Percentiles rank a stretch among this genome's conserved stretches.
These are phyloP conservation scores for Drosophila fungiperda DNA, from an alignment of 2,888 invertebrate species.

Conservation along the genomic window DNA sequence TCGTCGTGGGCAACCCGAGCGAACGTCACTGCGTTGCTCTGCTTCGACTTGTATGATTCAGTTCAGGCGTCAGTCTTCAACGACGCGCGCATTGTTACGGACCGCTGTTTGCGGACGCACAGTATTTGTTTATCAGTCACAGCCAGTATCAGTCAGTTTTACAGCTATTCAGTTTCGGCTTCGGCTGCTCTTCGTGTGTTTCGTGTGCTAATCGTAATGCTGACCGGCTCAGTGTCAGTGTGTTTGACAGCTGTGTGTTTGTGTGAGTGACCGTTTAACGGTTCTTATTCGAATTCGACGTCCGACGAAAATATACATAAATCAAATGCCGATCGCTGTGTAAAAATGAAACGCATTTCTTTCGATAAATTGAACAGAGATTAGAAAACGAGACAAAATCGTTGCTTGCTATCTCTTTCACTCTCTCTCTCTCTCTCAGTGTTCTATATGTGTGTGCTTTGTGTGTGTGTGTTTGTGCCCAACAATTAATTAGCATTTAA, in stretches of 20 bases:
- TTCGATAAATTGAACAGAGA: constrained; percentile 50
- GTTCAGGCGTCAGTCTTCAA: constrained; percentile 71
- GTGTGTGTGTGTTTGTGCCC: constrained; percentile 40
- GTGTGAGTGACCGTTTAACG: constrained; percentile 42
- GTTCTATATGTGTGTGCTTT: constrained; percentile 7
- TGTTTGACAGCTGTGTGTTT: constrained; percentile 31
- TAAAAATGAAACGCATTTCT: constrained; percentile 35
- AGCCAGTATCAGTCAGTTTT: constrained; percentile 35
- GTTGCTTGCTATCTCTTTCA: constrained; percentile 12
- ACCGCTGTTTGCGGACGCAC: constrained; percentile 42
- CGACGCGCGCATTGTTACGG: constrained; percentile 76
- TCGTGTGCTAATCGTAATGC: constrained; percentile 37
- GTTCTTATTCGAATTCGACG: constrained; percentile 50
- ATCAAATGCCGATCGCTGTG: constrained; percentile 56
- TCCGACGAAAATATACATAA: constrained; percentile 38
- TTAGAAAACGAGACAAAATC: constrained; percentile 46
- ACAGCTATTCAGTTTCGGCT: constrained; percentile 40
- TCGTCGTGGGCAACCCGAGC: constrained; percentile 22
- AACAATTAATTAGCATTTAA: constrained; percentile 74
- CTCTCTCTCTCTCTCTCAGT: constrained; percentile 8
- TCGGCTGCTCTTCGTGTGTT: constrained; percentile 33
- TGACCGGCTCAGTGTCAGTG: constrained; percentile 16
- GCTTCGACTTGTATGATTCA: constrained; percentile 53
- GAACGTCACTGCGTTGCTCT: constrained; percentile 1
- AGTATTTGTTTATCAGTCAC: constrained; percentile 32